Conservation (phyloP, 2,888 invertebrate genomes). For the Hirtodrosophila duncani region DNA sequence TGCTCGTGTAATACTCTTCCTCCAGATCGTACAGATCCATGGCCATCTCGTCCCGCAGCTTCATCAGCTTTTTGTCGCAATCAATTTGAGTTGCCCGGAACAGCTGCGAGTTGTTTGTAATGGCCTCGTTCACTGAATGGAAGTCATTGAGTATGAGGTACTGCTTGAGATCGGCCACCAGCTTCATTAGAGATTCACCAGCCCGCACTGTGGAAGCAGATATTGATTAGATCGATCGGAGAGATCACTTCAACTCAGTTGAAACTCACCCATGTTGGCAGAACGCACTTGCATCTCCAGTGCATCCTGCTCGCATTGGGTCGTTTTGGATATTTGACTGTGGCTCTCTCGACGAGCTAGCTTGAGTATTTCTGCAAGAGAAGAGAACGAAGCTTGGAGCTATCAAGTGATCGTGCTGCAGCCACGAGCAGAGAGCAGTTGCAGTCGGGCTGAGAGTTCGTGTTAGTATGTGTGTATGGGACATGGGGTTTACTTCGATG, state of each 20-base stretch:
- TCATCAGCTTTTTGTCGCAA: conserved; percentile 95
- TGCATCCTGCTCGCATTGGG: conserved; percentile 96
- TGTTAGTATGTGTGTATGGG: background rate
- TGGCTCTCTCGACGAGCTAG: conserved; percentile 93
- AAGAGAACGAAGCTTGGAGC: background rate
- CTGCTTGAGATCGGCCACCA: conserved; percentile 98
- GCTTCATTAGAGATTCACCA: conserved; percentile 96
- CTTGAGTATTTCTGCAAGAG: conserved; percentile 90
- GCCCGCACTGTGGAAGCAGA: conserved; percentile 86
- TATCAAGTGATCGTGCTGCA: too few relatives aligned
- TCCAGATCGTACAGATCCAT: conserved; percentile 83
- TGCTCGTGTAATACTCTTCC: conserved; percentile 78
- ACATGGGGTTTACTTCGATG: background rate
- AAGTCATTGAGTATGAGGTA: conserved; percentile 98
- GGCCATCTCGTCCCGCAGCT: conserved; percentile 95
- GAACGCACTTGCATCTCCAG: conserved; percentile 98
- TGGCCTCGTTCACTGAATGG: conserved; percentile 97
- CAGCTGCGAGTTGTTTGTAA: conserved; percentile 93
- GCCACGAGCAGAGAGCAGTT: too few relatives aligned
- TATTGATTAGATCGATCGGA: background rate
- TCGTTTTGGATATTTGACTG: conserved; percentile 91
- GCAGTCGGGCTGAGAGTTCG: too few relatives aligned
- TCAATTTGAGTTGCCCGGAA: conserved; percentile 94
- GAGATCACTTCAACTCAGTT: background rate
- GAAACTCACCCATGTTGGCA: conserved; percentile 87